A percentile compares a stretch with the other conserved stretches of the same genome.
phyloP scores from a whole-genome alignment of 2,113 vertebrate species.

The Paraplagusia blochii region DNA sequence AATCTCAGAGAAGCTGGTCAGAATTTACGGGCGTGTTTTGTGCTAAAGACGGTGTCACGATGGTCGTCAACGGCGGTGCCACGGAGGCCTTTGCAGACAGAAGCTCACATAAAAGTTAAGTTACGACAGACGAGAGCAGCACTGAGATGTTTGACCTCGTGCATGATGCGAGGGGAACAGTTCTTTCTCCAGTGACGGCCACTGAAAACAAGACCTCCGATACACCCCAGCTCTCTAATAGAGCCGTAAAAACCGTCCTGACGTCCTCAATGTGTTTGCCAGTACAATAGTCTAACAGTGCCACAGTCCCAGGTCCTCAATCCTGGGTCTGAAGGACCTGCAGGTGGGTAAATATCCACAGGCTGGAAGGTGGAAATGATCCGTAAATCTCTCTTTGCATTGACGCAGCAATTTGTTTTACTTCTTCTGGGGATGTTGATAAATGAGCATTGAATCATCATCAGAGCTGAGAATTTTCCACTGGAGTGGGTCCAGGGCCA shows the following conservation, averaged over 20 bases:
- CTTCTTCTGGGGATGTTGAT: background rate
- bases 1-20: constrained; percentile 1
- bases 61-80: background rate
- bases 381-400: background rate
- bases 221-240: background rate
- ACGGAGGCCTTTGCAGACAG: background rate
- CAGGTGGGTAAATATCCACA: constrained; percentile 3
- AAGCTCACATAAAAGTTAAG: constrained; percentile 12
- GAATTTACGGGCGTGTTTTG: background rate
- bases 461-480: constrained; percentile 3
- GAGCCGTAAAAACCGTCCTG: background rate
- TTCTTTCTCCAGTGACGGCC: background rate
- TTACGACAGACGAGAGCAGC: constrained; percentile 1
- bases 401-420: background rate
- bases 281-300: background rate
- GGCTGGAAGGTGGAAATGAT: constrained; percentile 1
- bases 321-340: background rate
- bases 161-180: constrained; percentile 5
- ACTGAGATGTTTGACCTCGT: background rate
- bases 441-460: background rate
- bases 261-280: background rate
- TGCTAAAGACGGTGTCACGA: background rate
- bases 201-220: background rate
- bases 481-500: constrained; percentile 2
- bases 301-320: background rate